A percentile compares a stretch with the other conserved stretches of the same genome.
phyloP scores from a whole-genome alignment of 2,888 invertebrate species.

The Sipunculus nudus region DNA sequence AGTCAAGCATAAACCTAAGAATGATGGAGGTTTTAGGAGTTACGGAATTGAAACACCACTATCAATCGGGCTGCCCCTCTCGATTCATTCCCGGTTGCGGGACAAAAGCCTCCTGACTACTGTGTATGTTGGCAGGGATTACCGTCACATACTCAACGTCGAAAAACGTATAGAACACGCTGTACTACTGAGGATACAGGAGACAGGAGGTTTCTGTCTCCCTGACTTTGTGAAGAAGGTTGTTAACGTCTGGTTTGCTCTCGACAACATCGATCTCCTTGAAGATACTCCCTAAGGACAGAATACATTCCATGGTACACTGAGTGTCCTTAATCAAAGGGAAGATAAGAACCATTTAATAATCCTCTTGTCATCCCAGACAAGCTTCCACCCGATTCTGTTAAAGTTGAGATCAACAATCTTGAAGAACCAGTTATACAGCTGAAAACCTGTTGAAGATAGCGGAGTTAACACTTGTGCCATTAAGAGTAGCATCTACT shows the following conservation, averaged over 20 bases:
- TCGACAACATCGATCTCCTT: constrained; percentile 29
- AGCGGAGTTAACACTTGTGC: constrained; percentile 22
- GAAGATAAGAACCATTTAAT: constrained; percentile 21
- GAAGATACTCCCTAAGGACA: constrained; percentile 19
- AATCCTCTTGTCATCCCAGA: constrained; percentile 22
- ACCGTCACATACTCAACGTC: constrained; percentile 11
- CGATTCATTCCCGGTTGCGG: constrained; percentile 9
- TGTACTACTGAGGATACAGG: constrained; percentile 16
- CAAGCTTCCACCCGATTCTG: constrained; percentile 12
- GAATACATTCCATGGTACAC: constrained; percentile 12
- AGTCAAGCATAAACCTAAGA: constrained; percentile 23
- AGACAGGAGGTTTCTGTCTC: constrained; percentile 20
- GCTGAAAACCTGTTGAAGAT: constrained; percentile 21
- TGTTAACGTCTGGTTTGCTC: constrained; percentile 30
- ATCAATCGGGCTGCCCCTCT: constrained; percentile 8
- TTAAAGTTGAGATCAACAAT: constrained; percentile 12
- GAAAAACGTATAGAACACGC: constrained; percentile 15
- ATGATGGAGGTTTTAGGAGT: constrained; percentile 13
- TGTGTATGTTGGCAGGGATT: constrained; percentile 10
- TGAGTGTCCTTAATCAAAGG: constrained; percentile 21
- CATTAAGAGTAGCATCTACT: constrained; percentile 25
- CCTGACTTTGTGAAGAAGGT: constrained; percentile 28
- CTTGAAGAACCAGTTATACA: constrained; percentile 17
- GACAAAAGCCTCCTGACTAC: constrained; percentile 16
- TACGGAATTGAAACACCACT: constrained; percentile 17